Conservation (phyloP, 2,797 vertebrate species). For the Pseudomugil gertrudae region DNA sequence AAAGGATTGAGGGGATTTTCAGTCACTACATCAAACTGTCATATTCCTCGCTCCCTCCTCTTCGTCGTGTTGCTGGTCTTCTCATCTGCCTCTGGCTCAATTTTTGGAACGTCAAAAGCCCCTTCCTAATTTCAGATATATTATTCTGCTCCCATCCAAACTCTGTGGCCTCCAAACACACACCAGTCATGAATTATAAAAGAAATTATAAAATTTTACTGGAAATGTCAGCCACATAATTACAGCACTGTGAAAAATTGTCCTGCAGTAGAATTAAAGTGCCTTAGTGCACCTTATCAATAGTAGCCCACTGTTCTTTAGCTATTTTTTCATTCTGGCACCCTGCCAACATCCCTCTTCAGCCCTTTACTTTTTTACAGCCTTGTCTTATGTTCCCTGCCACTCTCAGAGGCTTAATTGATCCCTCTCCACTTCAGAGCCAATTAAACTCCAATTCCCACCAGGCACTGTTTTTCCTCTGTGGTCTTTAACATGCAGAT, state of each 20-base stretch:
- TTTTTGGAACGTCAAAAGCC: conserved; percentile 46
- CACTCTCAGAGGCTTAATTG: conserved; percentile 59
- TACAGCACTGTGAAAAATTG: conserved; percentile 69
- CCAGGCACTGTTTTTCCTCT: conserved; percentile 60
- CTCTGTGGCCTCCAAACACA: conserved; percentile 50
- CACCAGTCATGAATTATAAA: conserved; percentile 62
- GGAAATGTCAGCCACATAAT: conserved; percentile 70
- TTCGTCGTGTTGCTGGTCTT: conserved; percentile 17
- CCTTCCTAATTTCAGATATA: conserved; percentile 50
- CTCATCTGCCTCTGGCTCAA: conserved; percentile 25
- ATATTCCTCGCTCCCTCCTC: conserved; percentile 22
- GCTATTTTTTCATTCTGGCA: conserved; percentile 23
- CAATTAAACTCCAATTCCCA: conserved; percentile 76
- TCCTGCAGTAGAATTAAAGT: conserved; percentile 63
- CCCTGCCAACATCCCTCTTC: conserved; percentile 29
- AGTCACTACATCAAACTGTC: conserved; percentile 53
- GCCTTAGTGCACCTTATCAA: conserved; percentile 66
- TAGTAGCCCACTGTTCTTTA: conserved; percentile 47
- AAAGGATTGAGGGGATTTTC: conserved; percentile 51
- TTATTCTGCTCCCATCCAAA: conserved; percentile 53
- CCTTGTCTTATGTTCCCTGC: conserved; percentile 35
- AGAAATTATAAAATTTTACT: conserved; percentile 67
- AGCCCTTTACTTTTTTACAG: conserved; percentile 33
- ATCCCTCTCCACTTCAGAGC: conserved; percentile 67
- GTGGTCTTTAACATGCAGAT: conserved; percentile 70